A percentile compares a stretch with the other conserved stretches of the same genome.
Conservation (phyloP, 2,113 vertebrate genomes). For the Stegastes partitus region DNA sequence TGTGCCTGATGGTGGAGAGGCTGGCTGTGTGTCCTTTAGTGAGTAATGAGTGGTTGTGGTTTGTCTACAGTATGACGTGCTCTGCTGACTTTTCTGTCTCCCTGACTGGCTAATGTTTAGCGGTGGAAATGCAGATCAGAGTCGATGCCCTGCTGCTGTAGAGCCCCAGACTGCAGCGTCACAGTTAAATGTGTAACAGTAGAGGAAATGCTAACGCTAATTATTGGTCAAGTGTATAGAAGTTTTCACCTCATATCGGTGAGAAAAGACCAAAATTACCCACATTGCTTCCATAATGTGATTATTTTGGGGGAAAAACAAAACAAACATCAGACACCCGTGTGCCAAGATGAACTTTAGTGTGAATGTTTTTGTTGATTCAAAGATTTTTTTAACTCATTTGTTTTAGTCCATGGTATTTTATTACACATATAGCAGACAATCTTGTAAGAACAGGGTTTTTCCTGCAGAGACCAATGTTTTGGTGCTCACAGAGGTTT, state of each 20-base stretch:
- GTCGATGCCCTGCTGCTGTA: not conserved
- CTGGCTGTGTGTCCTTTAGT: constrained; percentile 12
- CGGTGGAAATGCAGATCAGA: constrained; percentile 16
- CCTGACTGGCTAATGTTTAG: constrained; percentile 27
- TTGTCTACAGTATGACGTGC: not conserved
- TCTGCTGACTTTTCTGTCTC: constrained; percentile 13
- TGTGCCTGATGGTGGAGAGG: constrained; percentile 14
- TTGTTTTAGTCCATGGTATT: no score
- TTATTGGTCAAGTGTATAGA: constrained; percentile 12
- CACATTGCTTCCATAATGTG: not conserved
- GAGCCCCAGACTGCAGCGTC: constrained; percentile 26
- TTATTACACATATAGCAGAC: no score
- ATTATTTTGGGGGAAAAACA: no score
- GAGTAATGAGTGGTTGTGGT: constrained; percentile 25
- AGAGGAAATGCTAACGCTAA: constrained; percentile 14
- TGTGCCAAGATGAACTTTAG: no score
- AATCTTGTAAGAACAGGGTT: no score
- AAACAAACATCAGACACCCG: no score
- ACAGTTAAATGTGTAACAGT: constrained; percentile 21
- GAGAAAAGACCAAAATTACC: not conserved
- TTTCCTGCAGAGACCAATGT: no score
- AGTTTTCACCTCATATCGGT: not conserved
- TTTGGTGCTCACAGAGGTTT: no score
- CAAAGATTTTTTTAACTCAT: no score
- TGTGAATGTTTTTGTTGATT: no score